phyloP scores from a whole-genome alignment of 2,797 vertebrate species.

The Octomys mimax region DNA sequence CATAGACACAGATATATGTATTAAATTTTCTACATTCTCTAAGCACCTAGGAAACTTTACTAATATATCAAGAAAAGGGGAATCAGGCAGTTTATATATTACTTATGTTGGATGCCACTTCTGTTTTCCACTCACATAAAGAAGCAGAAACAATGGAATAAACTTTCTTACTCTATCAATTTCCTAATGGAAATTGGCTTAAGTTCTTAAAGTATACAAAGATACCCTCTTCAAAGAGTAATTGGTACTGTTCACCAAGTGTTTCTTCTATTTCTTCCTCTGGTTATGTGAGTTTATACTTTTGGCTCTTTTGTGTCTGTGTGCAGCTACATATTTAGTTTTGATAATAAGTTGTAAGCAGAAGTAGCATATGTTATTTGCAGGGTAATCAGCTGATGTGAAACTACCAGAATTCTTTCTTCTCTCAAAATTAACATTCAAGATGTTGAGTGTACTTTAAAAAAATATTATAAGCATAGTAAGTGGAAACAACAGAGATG shows the following conservation, averaged over 20 bases:
- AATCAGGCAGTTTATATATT: background rate
- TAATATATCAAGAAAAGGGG: background rate
- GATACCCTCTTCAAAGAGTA: background rate
- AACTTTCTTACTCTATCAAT: background rate
- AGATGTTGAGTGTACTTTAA: background rate
- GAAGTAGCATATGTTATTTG: background rate
- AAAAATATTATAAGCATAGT: background rate
- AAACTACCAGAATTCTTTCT: constrained; percentile 2
- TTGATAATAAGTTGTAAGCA: background rate
- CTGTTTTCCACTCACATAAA: background rate
- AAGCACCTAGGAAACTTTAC: background rate
- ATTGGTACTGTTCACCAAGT: background rate
- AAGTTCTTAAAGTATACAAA: background rate
- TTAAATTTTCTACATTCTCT: background rate
- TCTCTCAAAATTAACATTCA: background rate
- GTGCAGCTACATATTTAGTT: background rate
- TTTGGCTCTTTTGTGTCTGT: background rate
- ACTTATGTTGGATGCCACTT: background rate
- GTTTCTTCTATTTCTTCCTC: background rate
- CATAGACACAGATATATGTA: background rate
- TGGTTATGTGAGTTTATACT: background rate
- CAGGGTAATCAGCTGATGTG: background rate
- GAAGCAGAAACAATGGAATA: background rate
- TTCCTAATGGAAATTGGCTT: background rate
- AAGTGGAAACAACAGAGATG: background rate